Conservation (phyloP, 2,888 invertebrate species). For the Rambutsinella grinnellia region DNA sequence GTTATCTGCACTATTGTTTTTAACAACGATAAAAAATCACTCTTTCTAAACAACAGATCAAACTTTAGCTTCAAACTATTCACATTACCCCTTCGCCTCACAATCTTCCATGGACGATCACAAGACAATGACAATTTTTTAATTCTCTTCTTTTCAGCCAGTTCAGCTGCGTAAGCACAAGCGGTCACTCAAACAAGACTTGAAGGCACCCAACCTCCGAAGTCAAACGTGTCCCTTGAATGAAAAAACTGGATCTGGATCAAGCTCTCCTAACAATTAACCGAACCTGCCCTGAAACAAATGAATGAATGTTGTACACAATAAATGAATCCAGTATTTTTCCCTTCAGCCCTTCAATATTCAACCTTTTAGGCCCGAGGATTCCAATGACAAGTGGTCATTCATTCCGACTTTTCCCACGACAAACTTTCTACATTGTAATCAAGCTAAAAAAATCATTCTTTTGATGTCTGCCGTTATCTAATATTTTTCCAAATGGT, state of each 20-base stretch:
- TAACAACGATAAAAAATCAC: too few species aligned
- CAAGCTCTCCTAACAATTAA: neutral
- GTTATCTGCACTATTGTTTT: too few species aligned
- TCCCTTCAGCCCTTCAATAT: too few species aligned
- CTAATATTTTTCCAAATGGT: neutral
- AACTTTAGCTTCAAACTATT: too few species aligned
- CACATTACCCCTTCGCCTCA: neutral
- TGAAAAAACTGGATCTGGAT: neutral
- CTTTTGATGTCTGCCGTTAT: neutral
- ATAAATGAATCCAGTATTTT: neutral
- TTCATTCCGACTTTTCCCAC: constrained; percentile 35
- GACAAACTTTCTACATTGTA: constrained; percentile 6
- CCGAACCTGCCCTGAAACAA: neutral
- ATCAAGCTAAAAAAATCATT: constrained; percentile 16
- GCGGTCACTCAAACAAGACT: neutral
- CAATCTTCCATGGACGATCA: neutral
- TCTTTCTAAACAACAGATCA: too few species aligned
- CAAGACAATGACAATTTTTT: neutral
- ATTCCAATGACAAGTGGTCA: constrained; percentile 27
- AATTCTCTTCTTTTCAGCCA: neutral
- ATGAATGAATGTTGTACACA: neutral
- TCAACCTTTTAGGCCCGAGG: constrained; percentile 9
- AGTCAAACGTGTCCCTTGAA: neutral
- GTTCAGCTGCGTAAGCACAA: neutral
- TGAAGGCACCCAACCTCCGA: neutral